Conservation (phyloP, 2,113 vertebrate species). For the Clarias gariepinus region DNA sequence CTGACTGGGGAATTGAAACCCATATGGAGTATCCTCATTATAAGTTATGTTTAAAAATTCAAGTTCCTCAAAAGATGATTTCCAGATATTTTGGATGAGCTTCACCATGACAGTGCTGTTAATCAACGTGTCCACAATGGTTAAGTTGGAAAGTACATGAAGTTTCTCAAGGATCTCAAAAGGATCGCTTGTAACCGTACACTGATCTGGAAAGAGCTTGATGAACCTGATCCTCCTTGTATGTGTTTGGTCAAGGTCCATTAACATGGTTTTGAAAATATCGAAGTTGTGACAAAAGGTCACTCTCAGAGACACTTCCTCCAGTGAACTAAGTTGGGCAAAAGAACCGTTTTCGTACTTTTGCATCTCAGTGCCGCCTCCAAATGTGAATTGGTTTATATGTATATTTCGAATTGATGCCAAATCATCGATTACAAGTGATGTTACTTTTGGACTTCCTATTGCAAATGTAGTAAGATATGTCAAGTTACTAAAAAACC, state of each 20-base stretch:
- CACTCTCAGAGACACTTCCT: conserved; percentile 55
- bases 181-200: conserved; percentile 47
- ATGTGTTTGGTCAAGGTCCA: conserved; percentile 58
- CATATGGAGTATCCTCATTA: conserved; percentile 63
- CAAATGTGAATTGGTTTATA: conserved; percentile 58
- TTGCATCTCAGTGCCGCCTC: conserved; percentile 51
- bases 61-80: conserved; percentile 55
- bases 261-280: conserved; percentile 56
- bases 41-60: conserved; percentile 66
- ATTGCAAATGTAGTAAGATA: conserved; percentile 54
- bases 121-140: conserved; percentile 59
- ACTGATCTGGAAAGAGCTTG: conserved; percentile 59
- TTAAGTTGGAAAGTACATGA: conserved; percentile 57
- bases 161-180: conserved; percentile 58
- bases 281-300: conserved; percentile 58
- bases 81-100: conserved; percentile 55
- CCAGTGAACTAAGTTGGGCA: conserved; percentile 53
- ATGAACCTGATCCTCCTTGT: conserved; percentile 48
- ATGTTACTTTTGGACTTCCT: conserved; percentile 55
- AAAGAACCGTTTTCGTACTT: conserved; percentile 62
- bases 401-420: conserved; percentile 46
- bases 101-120: conserved; percentile 62
- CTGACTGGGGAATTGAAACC: conserved; percentile 55
- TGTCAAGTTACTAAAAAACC: conserved; percentile 51
- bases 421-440: conserved; percentile 58